These are phyloP conservation scores for Aphodius granarius DNA, from an alignment of 2,888 invertebrate genomes.

Conservation along the genomic window DNA sequence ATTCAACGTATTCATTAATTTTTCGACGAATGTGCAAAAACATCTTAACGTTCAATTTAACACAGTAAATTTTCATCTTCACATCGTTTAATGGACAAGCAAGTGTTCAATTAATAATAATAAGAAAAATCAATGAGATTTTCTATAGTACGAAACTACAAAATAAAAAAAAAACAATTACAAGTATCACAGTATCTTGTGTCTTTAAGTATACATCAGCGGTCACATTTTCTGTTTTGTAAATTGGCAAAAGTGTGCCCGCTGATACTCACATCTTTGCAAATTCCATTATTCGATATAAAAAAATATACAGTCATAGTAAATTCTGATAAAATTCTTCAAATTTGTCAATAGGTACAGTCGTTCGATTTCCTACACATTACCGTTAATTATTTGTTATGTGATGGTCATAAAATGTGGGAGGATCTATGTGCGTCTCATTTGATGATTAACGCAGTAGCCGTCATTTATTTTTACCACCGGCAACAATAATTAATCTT, in stretches of 20 bases:
- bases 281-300: neutral
- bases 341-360: neutral
- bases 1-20: slow-evolving; percentile 11
- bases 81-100: slow-evolving; percentile 5
- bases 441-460: neutral
- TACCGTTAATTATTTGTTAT: neutral
- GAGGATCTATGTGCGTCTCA: neutral
- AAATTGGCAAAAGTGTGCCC: neutral
- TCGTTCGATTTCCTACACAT: neutral
- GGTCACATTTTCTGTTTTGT: neutral
- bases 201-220: slow-evolving; percentile 24
- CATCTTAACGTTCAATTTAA: neutral
- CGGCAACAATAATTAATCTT: neutral
- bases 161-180: slow-evolving; percentile 31
- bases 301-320: neutral
- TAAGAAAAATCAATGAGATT: slow-evolving; percentile 11
- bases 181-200: slow-evolving; percentile 50
- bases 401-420: neutral
- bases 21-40: slow-evolving; percentile 34
- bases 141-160: slow-evolving; percentile 5
- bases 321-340: neutral
- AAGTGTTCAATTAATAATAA: slow-evolving; percentile 4
- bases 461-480: neutral
- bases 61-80: slow-evolving; percentile 7
- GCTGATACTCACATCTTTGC: neutral